Evolutionary conservation across 2,888 invertebrate species (phyloP).

Genomic region (Tetheella fluctuosa): DNA sequence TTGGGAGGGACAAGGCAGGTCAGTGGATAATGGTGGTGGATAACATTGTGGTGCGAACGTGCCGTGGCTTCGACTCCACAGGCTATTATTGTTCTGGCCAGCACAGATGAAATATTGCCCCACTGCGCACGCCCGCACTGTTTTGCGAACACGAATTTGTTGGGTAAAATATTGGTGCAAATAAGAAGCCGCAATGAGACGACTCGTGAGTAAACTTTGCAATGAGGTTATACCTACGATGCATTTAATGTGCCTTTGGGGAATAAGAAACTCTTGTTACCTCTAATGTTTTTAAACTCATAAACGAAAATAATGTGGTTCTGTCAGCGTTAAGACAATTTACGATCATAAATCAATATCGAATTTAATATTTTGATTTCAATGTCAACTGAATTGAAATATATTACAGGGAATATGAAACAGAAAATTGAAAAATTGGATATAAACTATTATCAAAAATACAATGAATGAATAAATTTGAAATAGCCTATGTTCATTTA

Average conservation of each 20-base stretch:
- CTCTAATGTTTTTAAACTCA: slow-evolving; percentile 13
- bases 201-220: slow-evolving; percentile 67
- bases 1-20: slow-evolving; percentile 48
- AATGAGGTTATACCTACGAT: slow-evolving; percentile 46
- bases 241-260: slow-evolving; percentile 26
- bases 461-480: not conserved
- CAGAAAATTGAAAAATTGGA: too few relatives aligned
- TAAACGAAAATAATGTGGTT: not conserved
- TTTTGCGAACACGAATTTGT: slow-evolving; percentile 77
- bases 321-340: not conserved
- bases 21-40: slow-evolving; percentile 56
- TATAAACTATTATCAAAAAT: not conserved
- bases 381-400: not conserved
- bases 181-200: slow-evolving; percentile 68
- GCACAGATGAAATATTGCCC: slow-evolving; percentile 83
- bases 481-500: too few relatives aligned
- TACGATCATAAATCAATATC: not conserved
- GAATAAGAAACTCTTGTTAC: slow-evolving; percentile 18
- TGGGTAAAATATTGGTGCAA: slow-evolving; percentile 76
- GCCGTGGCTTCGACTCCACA: slow-evolving; percentile 79
- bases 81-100: slow-evolving; percentile 84
- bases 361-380: not conserved
- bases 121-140: slow-evolving; percentile 78
- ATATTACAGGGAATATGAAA: not conserved
- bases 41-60: slow-evolving; percentile 82